Conservation (phyloP, 1,140 invertebrate genomes). For the Cyrtorhinus lividipennis region DNA sequence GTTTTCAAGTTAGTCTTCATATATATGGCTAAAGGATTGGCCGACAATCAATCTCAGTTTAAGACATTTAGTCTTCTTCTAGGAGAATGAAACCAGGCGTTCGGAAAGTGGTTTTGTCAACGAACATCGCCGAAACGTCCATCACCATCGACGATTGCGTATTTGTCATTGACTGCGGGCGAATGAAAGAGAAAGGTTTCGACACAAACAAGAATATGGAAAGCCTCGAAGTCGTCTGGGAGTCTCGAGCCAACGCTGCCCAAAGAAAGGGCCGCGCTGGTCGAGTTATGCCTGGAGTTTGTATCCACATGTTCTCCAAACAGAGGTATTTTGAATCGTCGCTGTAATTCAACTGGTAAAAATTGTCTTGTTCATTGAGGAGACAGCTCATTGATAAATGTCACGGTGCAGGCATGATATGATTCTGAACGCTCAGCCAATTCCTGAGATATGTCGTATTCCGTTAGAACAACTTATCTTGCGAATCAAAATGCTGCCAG, state of each 20-base stretch:
- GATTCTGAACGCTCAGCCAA: conserved; percentile 47
- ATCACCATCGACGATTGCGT: conserved; percentile 88
- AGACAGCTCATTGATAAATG: too few species aligned
- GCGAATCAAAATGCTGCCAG: conserved; percentile 70
- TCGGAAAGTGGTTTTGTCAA: conserved; percentile 79
- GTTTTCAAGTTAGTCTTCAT: conserved; percentile 38
- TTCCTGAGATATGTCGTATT: conserved; percentile 71
- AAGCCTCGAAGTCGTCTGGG: conserved; percentile 62
- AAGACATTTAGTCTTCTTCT: conserved; percentile 25
- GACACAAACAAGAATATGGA: conserved; percentile 75
- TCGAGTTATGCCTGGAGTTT: conserved; percentile 70
- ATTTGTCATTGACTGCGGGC: conserved; percentile 77
- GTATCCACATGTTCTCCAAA: conserved; percentile 63
- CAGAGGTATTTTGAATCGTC: conserved; percentile 31
- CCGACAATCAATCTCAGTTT: background rate
- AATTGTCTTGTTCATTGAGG: too few species aligned
- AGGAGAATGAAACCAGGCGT: conserved; percentile 50
- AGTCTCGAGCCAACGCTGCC: conserved; percentile 60
- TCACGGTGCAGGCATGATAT: conserved; percentile 35
- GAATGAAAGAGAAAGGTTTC: conserved; percentile 78
- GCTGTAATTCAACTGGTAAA: too few species aligned
- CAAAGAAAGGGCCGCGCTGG: conserved; percentile 77
- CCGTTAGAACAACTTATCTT: conserved; percentile 76
- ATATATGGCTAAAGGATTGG: too few species aligned
- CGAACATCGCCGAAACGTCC: conserved; percentile 89